These are phyloP conservation scores for Ptyas mucosa DNA, from an alignment of 2,113 vertebrate species.

Conservation along the genomic window DNA sequence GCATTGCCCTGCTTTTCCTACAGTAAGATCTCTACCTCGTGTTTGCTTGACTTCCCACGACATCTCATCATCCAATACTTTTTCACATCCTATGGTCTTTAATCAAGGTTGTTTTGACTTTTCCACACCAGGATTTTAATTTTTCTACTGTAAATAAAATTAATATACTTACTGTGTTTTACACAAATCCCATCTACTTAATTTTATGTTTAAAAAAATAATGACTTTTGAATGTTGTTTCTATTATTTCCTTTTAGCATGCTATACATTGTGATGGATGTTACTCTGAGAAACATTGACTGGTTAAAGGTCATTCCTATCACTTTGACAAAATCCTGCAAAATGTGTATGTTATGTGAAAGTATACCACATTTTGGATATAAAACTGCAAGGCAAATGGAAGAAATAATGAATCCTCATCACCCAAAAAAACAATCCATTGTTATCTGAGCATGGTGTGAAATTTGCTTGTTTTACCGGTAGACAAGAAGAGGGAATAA, in stretches of 20 bases:
- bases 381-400: neutral
- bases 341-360: neutral
- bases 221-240: neutral
- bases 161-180: neutral
- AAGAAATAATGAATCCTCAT: neutral
- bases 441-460: neutral
- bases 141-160: neutral
- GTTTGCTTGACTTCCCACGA: neutral
- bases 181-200: neutral
- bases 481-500: neutral
- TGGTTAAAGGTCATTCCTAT: neutral
- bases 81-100: neutral
- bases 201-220: neutral
- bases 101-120: accelerated
- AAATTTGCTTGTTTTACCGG: neutral
- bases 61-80: neutral
- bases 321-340: neutral
- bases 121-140: neutral
- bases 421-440: neutral
- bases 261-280: neutral
- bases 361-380: neutral
- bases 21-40: neutral
- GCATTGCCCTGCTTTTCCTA: neutral
- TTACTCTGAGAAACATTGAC: neutral
- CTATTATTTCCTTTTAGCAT: neutral